Evolutionary conservation across 2,797 vertebrate species (phyloP), one percentile per base, ranked within the genome.

Genomic region (Malurus splendens): DNA sequence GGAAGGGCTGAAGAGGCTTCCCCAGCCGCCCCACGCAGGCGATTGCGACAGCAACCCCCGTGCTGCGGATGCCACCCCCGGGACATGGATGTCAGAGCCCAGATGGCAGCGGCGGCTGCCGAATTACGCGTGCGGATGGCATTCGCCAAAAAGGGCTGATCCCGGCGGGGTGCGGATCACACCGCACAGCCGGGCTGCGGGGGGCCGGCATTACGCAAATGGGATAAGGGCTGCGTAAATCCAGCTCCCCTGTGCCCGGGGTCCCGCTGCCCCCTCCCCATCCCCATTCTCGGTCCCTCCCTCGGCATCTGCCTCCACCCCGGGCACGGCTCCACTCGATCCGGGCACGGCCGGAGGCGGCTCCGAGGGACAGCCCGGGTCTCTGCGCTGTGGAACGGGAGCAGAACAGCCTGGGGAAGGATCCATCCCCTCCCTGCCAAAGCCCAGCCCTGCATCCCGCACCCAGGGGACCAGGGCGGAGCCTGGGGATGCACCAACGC

Each of bases 31-130:
- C 3, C 18, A 1, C 1, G 1, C 1, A 5, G 48, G 59, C 2
- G 13, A 25, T 7, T 4, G 73, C 0, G 10, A 9, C 33, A n/a
- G 45, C 15, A 8, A 2, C 1, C 17, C 41, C 75, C 5, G 67
- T 9, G 52, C 59, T 32, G 17, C 3, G 38, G 56, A 3, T 14
- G 32, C 16, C 32, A 9, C 3, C 24, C 41, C 22, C 3, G 1
- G 5, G 25, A 1, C 22, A 1, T 3, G 41, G 39, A 52, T 42
- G 44, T 12, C 78, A 20, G 82, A 93, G 89, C 94, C 94, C 96
- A 95, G 95, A 90, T 93, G 96, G 95, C 72, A 57, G 17, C 50
- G 24, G 78, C 13, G 90, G 79, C 91, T 88, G 87, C 60, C 94
- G 86, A 64, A 90, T 86, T 32, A 82, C 81, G 66, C 54, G 0